These are phyloP conservation scores for Pseudococcus longispinus DNA, from an alignment of 2,888 invertebrate genomes.

Conservation along the genomic window DNA sequence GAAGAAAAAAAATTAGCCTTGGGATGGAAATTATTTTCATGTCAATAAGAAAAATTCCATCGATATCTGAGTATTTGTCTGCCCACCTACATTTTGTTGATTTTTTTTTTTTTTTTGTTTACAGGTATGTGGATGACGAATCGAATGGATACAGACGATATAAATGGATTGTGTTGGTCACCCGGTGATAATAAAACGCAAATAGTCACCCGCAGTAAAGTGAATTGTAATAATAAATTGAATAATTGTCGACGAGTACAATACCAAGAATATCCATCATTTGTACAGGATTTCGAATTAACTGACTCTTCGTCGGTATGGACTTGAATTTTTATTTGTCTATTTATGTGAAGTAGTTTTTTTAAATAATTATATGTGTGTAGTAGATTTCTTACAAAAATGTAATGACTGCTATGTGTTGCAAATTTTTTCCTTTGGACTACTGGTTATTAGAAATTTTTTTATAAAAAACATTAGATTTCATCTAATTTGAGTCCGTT, in stretches of 20 bases:
- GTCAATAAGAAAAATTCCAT: not conserved
- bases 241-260: conserved; percentile 53
- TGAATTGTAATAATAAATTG: conserved; percentile 51
- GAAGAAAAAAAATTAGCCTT: not conserved
- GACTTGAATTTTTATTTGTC: conserved; percentile 48
- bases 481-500: too few relatives aligned
- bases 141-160: conserved; percentile 54
- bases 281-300: conserved; percentile 60
- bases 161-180: conserved; percentile 52
- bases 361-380: too few relatives aligned
- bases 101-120: not conserved
- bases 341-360: not conserved
- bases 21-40: not conserved
- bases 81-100: too few relatives aligned
- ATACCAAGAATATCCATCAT: conserved; percentile 56
- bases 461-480: too few relatives aligned
- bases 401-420: too few relatives aligned
- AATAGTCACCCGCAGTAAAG: conserved; percentile 50
- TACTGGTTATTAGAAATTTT: too few relatives aligned
- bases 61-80: not conserved
- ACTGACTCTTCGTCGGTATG: conserved; percentile 61
- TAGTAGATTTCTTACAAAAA: not conserved
- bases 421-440: too few relatives aligned
- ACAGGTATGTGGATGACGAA: conserved; percentile 52
- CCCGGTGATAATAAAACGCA: conserved; percentile 47